phyloP scores from a whole-genome alignment of 2,797 vertebrate species.

The Mus spretus region DNA sequence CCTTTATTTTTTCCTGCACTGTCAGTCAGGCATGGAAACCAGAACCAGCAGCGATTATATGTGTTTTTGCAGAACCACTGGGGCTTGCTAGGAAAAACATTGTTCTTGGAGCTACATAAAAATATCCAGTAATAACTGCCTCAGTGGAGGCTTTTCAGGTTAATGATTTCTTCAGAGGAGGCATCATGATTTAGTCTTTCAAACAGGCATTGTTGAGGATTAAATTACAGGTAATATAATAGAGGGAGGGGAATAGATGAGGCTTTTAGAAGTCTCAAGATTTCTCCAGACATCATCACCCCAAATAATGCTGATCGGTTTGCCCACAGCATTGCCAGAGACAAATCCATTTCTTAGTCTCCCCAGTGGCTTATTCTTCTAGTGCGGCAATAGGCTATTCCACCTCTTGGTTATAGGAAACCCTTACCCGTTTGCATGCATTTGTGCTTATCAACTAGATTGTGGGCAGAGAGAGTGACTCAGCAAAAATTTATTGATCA shows the following conservation, averaged over 20 bases:
- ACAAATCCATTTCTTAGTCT: background rate
- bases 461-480: background rate
- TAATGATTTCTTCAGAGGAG: slow-evolving; percentile 70
- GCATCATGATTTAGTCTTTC: slow-evolving; percentile 57
- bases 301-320: background rate
- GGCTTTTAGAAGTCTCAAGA: slow-evolving; percentile 8
- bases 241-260: background rate
- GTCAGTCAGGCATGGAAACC: background rate
- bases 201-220: slow-evolving; percentile 58
- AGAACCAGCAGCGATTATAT: slow-evolving; percentile 9
- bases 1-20: slow-evolving; percentile 63
- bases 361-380: background rate
- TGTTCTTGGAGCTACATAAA: slow-evolving; percentile 61
- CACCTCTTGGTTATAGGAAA: background rate
- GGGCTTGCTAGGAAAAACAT: slow-evolving; percentile 68
- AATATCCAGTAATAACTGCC: slow-evolving; percentile 38
- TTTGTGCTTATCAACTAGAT: slow-evolving; percentile 10
- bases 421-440: background rate
- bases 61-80: slow-evolving; percentile 23
- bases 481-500: background rate
- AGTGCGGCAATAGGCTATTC: background rate
- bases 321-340: background rate
- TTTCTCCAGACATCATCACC: background rate
- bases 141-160: slow-evolving; percentile 34
- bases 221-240: slow-evolving; percentile 46